phyloP scores from a whole-genome alignment of 2,113 vertebrate genomes.

The Microtus pennsylvanicus region DNA sequence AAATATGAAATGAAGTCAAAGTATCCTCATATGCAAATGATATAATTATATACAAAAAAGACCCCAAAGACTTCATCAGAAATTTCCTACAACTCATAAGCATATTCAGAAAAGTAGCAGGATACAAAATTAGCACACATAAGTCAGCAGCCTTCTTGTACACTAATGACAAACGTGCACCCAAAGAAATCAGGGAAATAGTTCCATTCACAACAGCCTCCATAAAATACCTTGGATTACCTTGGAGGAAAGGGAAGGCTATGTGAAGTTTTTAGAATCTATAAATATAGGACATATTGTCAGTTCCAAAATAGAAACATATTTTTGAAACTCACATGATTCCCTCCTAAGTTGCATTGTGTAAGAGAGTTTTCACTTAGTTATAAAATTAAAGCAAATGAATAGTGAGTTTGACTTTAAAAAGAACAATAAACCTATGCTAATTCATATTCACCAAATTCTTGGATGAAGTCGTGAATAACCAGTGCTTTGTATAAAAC shows the following conservation, averaged over 20 bases:
- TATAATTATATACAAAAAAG: background rate
- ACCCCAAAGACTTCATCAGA: background rate
- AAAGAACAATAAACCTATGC: background rate
- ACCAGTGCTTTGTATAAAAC: background rate
- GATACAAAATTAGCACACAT: background rate
- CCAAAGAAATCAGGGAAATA: background rate
- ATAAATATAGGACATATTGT: background rate
- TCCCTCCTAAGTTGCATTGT: background rate
- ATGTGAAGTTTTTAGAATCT: background rate
- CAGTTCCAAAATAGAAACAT: background rate
- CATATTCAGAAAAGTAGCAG: background rate
- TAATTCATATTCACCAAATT: background rate
- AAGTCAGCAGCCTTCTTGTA: background rate
- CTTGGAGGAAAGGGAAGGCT: background rate
- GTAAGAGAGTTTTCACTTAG: background rate
- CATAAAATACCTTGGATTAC: background rate
- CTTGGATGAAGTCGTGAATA: background rate
- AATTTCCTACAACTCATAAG: background rate
- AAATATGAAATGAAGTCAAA: background rate
- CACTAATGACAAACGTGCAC: background rate
- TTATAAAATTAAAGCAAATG: slow-evolving; percentile 9
- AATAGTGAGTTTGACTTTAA: background rate
- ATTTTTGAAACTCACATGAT: background rate
- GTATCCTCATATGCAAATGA: too few species aligned
- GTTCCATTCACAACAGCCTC: background rate